Evolutionary conservation across 2,888 invertebrate species (phyloP).

Genomic region (Drosophila buzzatii): DNA sequence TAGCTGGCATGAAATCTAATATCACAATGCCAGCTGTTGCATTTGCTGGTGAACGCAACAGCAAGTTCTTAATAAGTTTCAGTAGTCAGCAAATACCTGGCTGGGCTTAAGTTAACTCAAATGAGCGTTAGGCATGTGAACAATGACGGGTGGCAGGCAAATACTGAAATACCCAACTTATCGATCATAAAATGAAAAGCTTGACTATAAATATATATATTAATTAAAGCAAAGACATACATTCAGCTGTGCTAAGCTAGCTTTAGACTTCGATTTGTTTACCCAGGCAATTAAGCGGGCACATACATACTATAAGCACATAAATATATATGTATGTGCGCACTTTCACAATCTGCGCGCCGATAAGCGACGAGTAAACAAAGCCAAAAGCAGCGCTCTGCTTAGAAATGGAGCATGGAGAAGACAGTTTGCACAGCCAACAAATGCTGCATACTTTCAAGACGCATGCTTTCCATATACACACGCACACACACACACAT

Average conservation of each 20-base stretch:
- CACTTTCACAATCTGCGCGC: conserved; percentile 16
- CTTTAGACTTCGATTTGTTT: conserved; percentile 27
- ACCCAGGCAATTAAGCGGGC: conserved; percentile 33
- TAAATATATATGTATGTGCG: neutral
- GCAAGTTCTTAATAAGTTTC: conserved; percentile 16
- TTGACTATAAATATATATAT: neutral
- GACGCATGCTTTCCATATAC: conserved; percentile 11
- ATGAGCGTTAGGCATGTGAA: conserved; percentile 3
- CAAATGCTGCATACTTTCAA: conserved; percentile 60
- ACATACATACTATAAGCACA: conserved; percentile 12
- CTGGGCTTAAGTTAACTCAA: neutral
- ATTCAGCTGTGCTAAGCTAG: conserved; percentile 8
- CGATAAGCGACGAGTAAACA: conserved; percentile 46
- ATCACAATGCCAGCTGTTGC: conserved; percentile 16
- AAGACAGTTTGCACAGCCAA: conserved; percentile 32
- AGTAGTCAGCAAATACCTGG: conserved; percentile 8
- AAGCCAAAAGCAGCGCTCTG: conserved; percentile 11
- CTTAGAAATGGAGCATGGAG: conserved; percentile 18
- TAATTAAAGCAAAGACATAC: neutral
- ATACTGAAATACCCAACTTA: neutral
- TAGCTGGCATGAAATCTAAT: conserved; percentile 32
- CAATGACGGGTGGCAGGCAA: neutral
- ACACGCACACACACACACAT: conserved; percentile 7
- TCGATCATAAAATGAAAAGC: neutral
- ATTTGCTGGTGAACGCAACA: neutral